These are phyloP conservation scores for Chymomyza fuscimana DNA, from an alignment of 2,888 invertebrate species.

Conservation along the genomic window DNA sequence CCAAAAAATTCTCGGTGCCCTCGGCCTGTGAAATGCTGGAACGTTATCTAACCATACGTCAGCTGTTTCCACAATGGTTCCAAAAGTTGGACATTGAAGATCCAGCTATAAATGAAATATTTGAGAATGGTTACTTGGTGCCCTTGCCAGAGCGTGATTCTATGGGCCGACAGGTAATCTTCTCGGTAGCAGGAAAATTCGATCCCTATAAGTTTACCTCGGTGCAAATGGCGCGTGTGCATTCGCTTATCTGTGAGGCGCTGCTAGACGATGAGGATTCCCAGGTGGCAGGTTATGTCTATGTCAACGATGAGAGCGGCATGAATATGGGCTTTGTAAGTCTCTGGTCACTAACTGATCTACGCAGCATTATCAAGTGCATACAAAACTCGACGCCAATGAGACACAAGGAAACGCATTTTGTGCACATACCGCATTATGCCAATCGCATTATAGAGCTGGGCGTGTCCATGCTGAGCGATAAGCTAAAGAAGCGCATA, in stretches of 20 bases:
- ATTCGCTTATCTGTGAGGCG: slow-evolving; percentile 91
- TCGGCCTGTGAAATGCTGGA: slow-evolving; percentile 93
- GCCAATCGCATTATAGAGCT: slow-evolving; percentile 91
- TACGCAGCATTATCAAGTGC: slow-evolving; percentile 85
- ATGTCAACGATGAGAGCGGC: slow-evolving; percentile 90
- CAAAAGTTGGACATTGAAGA: slow-evolving; percentile 89
- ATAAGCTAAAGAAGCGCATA: slow-evolving; percentile 90
- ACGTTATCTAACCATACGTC: slow-evolving; percentile 90
- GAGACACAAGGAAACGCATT: slow-evolving; percentile 93
- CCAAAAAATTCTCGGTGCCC: slow-evolving; percentile 92
- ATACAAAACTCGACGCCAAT: slow-evolving; percentile 91
- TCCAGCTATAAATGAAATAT: slow-evolving; percentile 88
- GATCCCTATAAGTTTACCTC: slow-evolving; percentile 89
- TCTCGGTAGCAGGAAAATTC: slow-evolving; percentile 89
- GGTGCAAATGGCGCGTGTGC: slow-evolving; percentile 91
- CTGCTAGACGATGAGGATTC: slow-evolving; percentile 91
- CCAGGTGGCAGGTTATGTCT: slow-evolving; percentile 91
- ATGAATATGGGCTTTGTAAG: slow-evolving; percentile 91
- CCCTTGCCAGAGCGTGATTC: slow-evolving; percentile 87
- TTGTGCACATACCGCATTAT: slow-evolving; percentile 90
- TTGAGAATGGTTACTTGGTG: slow-evolving; percentile 89
- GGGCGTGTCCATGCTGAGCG: slow-evolving; percentile 89
- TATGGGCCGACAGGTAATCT: slow-evolving; percentile 87
- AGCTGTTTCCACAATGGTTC: slow-evolving; percentile 93
- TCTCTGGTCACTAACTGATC: slow-evolving; percentile 89